Evolutionary conservation across 1,140 invertebrate genomes (phyloP), one percentile per base, ranked within the genome.

Genomic region (Colletes gigas): DNA sequence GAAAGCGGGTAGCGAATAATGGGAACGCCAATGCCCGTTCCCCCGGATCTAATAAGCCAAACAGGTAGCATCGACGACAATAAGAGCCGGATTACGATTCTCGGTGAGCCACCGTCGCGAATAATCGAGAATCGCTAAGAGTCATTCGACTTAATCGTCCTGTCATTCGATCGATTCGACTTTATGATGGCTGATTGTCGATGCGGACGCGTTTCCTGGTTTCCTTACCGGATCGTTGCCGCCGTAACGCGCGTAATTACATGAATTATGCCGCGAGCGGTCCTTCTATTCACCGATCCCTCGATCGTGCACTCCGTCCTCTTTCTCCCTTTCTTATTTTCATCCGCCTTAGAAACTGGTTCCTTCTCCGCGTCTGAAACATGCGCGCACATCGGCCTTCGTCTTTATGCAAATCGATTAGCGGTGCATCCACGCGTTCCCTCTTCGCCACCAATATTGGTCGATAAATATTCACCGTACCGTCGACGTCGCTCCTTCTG

Each of bases 351-450:
- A 9, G 44, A 50, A 30, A 67, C 65, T 50, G 65, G 44, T 82
- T 60, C 47, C 73, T 82, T 62, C 70, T 76, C 76, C 81, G 82
- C 63, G 71, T 66, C 78, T 73, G 68, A 78, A 75, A 67, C 77
- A 21, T 30, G 55, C 66, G 55, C 79, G 50, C 67, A 50, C 62
- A 55, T 60, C 66, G 57, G 69, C 59, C 52, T 59, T 57, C 68
- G 62, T 78, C 30, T 84, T 81, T 86, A 86, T 83, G 85, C 78
- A 87, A 87, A 87, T 87, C 78, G 84, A 87, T 87, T 87, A 87
- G 87, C 86, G 85, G 85, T 84, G 62, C 74, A 76, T 85, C 77
- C 82, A 82, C 80, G 65, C 66, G 74, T 39, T 62, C 54, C 52
- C 69, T 54, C 54, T 41, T 60, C 55, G 54, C 54, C 44, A 70